phyloP scores from a whole-genome alignment of 2,113 vertebrate genomes.

The Microcebus jonahi region DNA sequence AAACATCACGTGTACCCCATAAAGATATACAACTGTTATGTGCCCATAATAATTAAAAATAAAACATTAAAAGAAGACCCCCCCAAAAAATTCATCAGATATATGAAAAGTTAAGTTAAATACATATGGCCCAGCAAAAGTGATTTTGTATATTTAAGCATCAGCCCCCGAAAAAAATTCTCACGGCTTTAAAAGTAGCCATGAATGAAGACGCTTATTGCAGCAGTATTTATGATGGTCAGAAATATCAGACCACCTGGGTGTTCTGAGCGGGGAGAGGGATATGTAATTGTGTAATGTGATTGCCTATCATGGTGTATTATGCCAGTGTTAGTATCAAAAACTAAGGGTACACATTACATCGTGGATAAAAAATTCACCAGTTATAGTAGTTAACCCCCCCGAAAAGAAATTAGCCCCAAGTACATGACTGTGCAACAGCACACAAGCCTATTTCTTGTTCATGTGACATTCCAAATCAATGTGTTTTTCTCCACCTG shows the following conservation, averaged over 20 bases:
- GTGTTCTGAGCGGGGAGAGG: too few species aligned
- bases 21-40: too few species aligned
- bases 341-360: accelerated
- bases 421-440: too few species aligned
- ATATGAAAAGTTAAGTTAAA: not conserved
- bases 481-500: not conserved
- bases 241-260: not conserved
- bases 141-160: not conserved
- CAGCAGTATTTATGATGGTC: not conserved
- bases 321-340: not conserved
- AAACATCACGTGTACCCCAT: too few species aligned
- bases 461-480: not conserved
- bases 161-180: too few species aligned
- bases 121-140: not conserved
- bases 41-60: too few species aligned
- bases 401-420: not conserved
- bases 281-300: not conserved
- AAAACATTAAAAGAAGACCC: too few species aligned
- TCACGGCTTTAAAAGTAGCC: not conserved
- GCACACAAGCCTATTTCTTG: not conserved
- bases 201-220: accelerated
- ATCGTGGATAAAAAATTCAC: too few species aligned
- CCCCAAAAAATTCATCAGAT: not conserved
- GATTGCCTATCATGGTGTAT: too few species aligned
- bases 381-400: not conserved